Percentiles rank a stretch among this genome's conserved stretches.
These are phyloP conservation scores for Catamblyrhynchus diadema DNA, from an alignment of 2,797 vertebrate genomes.

Conservation along the genomic window DNA sequence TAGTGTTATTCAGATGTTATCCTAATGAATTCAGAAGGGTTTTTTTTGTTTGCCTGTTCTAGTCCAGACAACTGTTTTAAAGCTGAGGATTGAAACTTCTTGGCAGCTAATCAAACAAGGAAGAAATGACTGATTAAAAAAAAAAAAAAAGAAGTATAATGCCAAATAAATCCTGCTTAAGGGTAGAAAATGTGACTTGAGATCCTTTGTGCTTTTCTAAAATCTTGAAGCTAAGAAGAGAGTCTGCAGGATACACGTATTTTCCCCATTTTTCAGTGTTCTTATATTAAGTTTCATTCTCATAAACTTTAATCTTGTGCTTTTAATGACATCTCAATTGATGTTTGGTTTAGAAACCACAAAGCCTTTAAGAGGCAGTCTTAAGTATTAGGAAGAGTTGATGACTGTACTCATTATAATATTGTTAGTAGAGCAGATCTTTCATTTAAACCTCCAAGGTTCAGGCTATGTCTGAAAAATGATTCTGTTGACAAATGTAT, in stretches of 20 bases:
- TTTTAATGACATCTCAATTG: background rate
- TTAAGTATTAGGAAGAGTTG: background rate
- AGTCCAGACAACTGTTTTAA: constrained; percentile 10
- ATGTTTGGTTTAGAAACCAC: background rate
- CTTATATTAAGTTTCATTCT: background rate
- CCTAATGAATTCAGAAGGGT: background rate
- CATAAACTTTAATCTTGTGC: background rate
- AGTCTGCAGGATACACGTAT: background rate
- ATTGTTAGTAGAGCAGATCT: background rate
- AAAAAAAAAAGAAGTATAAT: background rate
- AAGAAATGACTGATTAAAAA: background rate
- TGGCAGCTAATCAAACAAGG: constrained; percentile 41
- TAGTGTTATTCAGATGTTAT: background rate
- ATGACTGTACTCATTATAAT: background rate
- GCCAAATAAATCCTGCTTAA: background rate
- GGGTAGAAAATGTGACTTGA: background rate
- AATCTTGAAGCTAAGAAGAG: background rate
- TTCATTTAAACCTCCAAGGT: background rate
- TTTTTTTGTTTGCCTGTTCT: background rate
- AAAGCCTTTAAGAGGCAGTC: background rate
- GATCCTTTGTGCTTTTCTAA: background rate
- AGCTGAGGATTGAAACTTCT: background rate
- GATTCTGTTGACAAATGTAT: background rate
- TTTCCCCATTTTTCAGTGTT: background rate
- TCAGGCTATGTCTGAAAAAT: background rate